Evolutionary conservation across 1,140 invertebrate species (phyloP).

Genomic region (Dendroctonus ponderosae): DNA sequence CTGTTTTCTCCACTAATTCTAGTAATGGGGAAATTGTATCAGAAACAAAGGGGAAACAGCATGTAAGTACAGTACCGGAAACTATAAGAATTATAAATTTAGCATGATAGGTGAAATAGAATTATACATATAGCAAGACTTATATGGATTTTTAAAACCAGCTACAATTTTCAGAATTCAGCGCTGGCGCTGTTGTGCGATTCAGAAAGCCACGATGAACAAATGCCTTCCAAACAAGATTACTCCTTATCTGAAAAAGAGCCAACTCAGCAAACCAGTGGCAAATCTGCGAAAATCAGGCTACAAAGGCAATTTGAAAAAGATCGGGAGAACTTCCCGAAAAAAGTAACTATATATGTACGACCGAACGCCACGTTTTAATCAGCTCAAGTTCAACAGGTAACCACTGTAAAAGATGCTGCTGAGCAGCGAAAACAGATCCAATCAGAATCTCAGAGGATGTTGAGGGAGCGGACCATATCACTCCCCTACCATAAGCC

Average conservation of each 20-base stretch:
- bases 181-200: conserved; percentile 39
- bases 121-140: no score
- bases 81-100: no score
- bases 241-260: not conserved
- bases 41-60: conserved; percentile 13
- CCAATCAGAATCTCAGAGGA: conserved; percentile 62
- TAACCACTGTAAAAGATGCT: conserved; percentile 57
- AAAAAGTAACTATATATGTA: not conserved
- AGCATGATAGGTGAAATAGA: no score
- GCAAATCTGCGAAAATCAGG: not conserved
- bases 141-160: not conserved
- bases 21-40: conserved; percentile 29
- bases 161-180: conserved; percentile 25
- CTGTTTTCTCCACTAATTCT: conserved; percentile 29
- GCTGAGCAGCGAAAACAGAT: conserved; percentile 58
- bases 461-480: conserved; percentile 66
- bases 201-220: conserved; percentile 40
- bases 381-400: not conserved
- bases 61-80: not conserved
- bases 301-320: not conserved
- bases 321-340: not conserved
- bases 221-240: no score
- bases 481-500: conserved; percentile 77
- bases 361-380: not conserved
- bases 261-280: not conserved